phyloP scores from a whole-genome alignment of 53 echinoderm and acorn worm genomes.

The Patiria pectinifera region DNA sequence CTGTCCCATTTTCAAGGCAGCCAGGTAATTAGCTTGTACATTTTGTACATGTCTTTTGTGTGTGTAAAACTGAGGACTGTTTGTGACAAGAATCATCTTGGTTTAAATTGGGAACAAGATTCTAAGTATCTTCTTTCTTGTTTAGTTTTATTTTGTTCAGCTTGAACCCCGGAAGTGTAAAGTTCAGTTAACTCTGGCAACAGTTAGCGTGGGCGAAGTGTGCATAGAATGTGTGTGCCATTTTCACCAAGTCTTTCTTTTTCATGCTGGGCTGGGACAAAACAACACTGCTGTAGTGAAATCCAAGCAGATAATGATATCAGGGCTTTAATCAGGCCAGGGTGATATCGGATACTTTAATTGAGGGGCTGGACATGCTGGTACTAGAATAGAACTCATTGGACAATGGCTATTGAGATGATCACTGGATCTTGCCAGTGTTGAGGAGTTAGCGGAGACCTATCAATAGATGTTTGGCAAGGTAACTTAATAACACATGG shows the following conservation, averaged over 20 bases:
- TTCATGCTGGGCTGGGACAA: not conserved
- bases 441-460: not conserved
- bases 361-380: slow-evolving; percentile 37
- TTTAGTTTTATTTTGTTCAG: not conserved
- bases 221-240: not conserved
- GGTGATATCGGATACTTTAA: slow-evolving; percentile 47
- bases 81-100: too few relatives aligned
- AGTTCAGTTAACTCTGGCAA: slow-evolving; percentile 1
- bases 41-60: too few relatives aligned
- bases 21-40: too few relatives aligned
- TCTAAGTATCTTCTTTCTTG: not conserved
- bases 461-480: not conserved
- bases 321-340: slow-evolving; percentile 1
- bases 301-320: slow-evolving; percentile 39
- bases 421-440: not conserved
- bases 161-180: not conserved
- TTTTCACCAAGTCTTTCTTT: not conserved
- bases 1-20: too few relatives aligned
- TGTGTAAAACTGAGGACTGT: too few relatives aligned
- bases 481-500: not conserved
- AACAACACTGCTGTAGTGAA: slow-evolving; percentile 29
- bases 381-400: not conserved
- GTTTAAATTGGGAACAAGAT: too few relatives aligned
- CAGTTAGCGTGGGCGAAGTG: slow-evolving; percentile 29
- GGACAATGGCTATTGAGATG: not conserved